phyloP scores from a whole-genome alignment of 2,888 invertebrate genomes.

The Dicyrtomina minuta region DNA sequence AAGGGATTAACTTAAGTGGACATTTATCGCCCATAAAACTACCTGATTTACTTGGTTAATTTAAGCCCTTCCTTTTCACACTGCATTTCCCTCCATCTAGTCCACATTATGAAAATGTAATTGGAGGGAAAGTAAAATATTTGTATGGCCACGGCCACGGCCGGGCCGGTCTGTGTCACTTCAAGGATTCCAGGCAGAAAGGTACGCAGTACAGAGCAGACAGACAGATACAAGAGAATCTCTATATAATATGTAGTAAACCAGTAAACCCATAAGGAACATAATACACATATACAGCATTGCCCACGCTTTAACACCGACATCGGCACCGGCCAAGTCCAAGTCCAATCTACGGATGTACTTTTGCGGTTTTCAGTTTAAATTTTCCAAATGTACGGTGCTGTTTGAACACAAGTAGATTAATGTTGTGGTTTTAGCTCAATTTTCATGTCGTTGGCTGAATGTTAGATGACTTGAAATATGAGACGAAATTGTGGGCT shows the following conservation, averaged over 20 bases:
- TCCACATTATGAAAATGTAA: constrained; percentile 28
- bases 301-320: too few relatives aligned
- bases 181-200: too few relatives aligned
- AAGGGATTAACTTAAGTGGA: constrained; percentile 25
- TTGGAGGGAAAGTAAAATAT: constrained; percentile 3
- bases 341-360: background rate
- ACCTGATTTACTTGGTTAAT: constrained; percentile 35
- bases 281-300: too few relatives aligned
- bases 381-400: constrained; percentile 17
- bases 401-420: constrained; percentile 18
- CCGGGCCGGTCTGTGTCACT: background rate
- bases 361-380: constrained; percentile 30
- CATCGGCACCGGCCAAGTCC: too few relatives aligned
- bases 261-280: too few relatives aligned
- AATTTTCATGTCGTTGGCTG: background rate
- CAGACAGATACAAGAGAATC: too few relatives aligned
- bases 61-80: constrained; percentile 30
- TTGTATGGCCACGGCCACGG: too few relatives aligned
- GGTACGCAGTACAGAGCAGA: too few relatives aligned
- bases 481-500: constrained; percentile 26
- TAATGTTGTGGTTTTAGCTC: constrained; percentile 26
- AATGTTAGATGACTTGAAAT: constrained; percentile 17
- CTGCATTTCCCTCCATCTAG: constrained; percentile 26
- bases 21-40: constrained; percentile 32
- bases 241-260: too few relatives aligned